A percentile compares a stretch with the other conserved stretches of the same genome.
phyloP scores from a whole-genome alignment of 1,140 invertebrate species.

The Monochamus saltuarius region DNA sequence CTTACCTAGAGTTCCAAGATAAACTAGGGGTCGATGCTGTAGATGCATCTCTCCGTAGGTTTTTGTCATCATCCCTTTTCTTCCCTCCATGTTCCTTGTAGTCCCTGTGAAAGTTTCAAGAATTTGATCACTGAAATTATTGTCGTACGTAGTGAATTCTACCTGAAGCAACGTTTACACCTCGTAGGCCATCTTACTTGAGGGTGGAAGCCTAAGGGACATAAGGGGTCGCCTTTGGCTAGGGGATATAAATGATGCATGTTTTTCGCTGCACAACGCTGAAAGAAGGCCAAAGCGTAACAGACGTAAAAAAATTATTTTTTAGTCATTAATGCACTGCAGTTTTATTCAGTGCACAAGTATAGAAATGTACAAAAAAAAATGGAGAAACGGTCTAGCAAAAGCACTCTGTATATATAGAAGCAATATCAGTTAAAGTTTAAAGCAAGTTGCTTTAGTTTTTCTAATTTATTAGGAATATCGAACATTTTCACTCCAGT shows the following conservation, averaged over 20 bases:
- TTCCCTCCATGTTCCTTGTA: constrained; percentile 84
- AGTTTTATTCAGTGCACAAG: too few species aligned
- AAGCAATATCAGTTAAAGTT: too few species aligned
- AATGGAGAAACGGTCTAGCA: too few species aligned
- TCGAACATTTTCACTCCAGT: too few species aligned
- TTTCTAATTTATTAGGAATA: too few species aligned
- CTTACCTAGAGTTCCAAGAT: constrained; percentile 60
- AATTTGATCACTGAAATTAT: not conserved
- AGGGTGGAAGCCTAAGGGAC: constrained; percentile 90
- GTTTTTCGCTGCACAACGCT: not conserved
- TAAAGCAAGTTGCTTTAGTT: too few species aligned
- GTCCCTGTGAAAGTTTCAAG: constrained; percentile 59
- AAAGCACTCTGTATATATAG: too few species aligned
- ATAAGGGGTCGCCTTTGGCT: constrained; percentile 82
- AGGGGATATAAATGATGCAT: constrained; percentile 82
- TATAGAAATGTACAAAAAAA: too few species aligned
- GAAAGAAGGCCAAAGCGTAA: not conserved
- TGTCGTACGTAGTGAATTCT: constrained; percentile 23
- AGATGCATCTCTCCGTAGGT: constrained; percentile 61
- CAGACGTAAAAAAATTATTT: not conserved
- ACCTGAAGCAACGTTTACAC: constrained; percentile 90
- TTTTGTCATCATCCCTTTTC: constrained; percentile 59
- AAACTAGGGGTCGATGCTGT: constrained; percentile 76
- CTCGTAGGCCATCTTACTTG: constrained; percentile 90
- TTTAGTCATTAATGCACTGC: not conserved